Conservation (phyloP, 2,888 invertebrate species). For the Balanococcus diminutus region DNA sequence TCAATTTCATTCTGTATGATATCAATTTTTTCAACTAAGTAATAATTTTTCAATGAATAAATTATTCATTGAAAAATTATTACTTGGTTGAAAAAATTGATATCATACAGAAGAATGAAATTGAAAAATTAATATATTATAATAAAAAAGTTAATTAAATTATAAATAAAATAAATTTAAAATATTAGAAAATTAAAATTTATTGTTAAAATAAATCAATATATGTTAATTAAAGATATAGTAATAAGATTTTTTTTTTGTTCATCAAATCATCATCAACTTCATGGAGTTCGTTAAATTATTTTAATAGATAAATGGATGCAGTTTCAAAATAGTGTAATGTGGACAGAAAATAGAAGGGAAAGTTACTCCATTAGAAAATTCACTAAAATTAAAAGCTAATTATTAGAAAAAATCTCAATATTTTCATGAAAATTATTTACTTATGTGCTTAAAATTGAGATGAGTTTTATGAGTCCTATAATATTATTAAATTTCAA, state of each 20-base stretch:
- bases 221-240: no score
- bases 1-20: no score
- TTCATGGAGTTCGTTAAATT: background rate
- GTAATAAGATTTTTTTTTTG: no score
- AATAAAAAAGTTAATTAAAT: background rate
- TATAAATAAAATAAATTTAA: no score
- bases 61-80: no score
- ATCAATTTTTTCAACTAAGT: no score
- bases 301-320: background rate
- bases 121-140: no score
- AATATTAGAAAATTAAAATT: no score
- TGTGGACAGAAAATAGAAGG: background rate
- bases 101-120: no score
- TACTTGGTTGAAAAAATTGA: no score
- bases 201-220: constrained; percentile 29
- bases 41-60: no score
- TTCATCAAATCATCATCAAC: no score
- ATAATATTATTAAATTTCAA: background rate
- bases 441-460: background rate
- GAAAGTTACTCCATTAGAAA: background rate
- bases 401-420: background rate
- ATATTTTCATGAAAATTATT: background rate
- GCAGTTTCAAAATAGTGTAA: background rate
- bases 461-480: background rate
- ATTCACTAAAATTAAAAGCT: background rate